Evolutionary conservation across 2,888 invertebrate species (phyloP), one percentile per base, ranked within the genome.

Genomic region (Cyclophora punctaria): DNA sequence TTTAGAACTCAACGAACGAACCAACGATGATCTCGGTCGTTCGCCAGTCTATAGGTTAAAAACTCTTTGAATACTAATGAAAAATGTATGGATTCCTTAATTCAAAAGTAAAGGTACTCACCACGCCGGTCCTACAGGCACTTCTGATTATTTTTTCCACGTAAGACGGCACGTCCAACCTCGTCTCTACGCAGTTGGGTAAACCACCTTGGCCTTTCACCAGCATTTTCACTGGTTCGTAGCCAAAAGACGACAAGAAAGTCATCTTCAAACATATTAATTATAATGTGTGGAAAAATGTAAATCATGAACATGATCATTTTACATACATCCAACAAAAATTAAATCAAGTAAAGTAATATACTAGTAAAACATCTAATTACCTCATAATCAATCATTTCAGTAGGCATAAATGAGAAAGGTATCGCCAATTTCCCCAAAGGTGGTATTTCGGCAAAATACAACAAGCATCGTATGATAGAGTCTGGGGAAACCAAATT

Each of bases 401-500:
- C 87, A 20, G 78, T 80, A 0, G 89, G 89, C 76, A 87, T 68
- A 47, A 88, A 89, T 5, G 86, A 75, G 53, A 89, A 83, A 0
- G 88, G 87, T 66, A 88, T 83, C 1, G 83, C 81, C 57, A 87
- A 57, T 56, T 81, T 86, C 3, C 85, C 84, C 47, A 83, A 64
- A 0, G 88, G 84, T 0, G 84, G 80, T 2, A 88, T 80, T 69
- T 87, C 88, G 2, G 88, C 85, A 54, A 88, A 87, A 55, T 80
- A 86, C 41, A 86, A 68, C 46, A 88, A 62, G 56, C 87, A 87
- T 2, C 82, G 77, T 5, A 88, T 73, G 2, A 70, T 71, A 0
- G 75, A 64, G 46, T 78, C 76, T 0, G 72, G 69, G 0, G 71
- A 62, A 35, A 71, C 63, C 0, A 70, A 69, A 50, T 83, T 83